Evolutionary conservation across 2,113 vertebrate species (phyloP), one percentile per base, ranked within the genome.

Genomic region (Melanotaenia duboulayi): DNA sequence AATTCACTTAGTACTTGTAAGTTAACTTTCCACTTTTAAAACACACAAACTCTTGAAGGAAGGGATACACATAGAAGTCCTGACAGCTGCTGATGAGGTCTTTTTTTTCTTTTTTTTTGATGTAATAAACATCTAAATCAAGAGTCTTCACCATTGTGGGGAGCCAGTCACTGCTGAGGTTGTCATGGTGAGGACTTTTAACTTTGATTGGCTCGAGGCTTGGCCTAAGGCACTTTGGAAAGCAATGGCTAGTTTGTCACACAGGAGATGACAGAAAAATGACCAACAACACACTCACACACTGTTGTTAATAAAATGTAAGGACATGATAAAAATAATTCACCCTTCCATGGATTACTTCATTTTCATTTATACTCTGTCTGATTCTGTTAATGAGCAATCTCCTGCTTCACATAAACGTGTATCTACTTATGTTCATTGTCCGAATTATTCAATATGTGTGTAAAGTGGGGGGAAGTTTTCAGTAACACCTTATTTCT

Each of bases 131-230:
- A 82, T 83, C 46, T 63, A 70, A 81, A 76, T 20, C 32, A 16
- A 46, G 42, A 24, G 71, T 76, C 52, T 51, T 71, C 56, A 8
- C 66, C 20, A 25, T 19, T 51, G 71, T 59, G 59, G 76, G 74
- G 14, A 78, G 65, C 76, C 59, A 32, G 71, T 23, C 39, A 6
- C 60, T 67, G 64, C 81, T 65, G 44, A 16, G 16, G 81, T 81
- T 86, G 86, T 81, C 83, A 84, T 79, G 75, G 74, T 76, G 73
- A 86, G 62, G 67, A 73, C 82, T 86, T 90, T 87, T 71, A 83
- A 84, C 75, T 82, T 70, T 68, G 70, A 80, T 84, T 79, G 78
- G 83, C 84, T 83, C 60, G 69, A 87, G 90, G 90, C 76, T 52
- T 62, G 69, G 76, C 89, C 90, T 17, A 68, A 69, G 80, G 90